Evolutionary conservation across 2,113 vertebrate genomes (phyloP).

Genomic region (Gobius niger): DNA sequence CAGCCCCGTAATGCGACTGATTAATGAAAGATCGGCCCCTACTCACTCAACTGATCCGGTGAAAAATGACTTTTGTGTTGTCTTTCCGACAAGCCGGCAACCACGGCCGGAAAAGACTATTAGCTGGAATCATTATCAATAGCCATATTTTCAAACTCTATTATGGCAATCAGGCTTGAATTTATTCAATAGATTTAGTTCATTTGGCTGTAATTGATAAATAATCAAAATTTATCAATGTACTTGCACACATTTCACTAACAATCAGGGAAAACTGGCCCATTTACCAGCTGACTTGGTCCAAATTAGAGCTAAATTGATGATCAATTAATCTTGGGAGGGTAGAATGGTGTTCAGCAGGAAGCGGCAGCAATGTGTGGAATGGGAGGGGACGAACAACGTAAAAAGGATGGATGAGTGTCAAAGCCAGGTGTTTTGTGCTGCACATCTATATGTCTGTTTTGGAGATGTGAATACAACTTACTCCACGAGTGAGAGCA

Average conservation of each 20-base stretch:
- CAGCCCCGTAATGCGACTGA: constrained; percentile 98
- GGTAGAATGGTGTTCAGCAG: constrained; percentile 95
- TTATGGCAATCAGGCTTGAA: constrained; percentile 99
- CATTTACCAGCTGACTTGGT: constrained; percentile 99
- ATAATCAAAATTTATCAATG: constrained; percentile 99
- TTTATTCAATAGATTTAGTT: constrained; percentile 99
- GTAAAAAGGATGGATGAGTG: constrained; percentile 96
- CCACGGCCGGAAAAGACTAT: constrained; percentile 99
- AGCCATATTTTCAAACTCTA: constrained; percentile 99
- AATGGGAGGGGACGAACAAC: constrained; percentile 73
- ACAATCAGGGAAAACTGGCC: constrained; percentile 99
- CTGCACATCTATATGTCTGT: constrained; percentile 36
- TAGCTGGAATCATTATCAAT: constrained; percentile 99
- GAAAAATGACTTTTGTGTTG: constrained; percentile 99
- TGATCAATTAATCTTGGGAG: constrained; percentile 99
- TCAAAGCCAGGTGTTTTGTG: constrained; percentile 86
- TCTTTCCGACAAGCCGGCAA: constrained; percentile 96
- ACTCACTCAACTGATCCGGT: constrained; percentile 94
- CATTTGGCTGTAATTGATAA: constrained; percentile 99
- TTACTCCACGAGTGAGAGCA: constrained; percentile 17
- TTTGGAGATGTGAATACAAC: constrained; percentile 1
- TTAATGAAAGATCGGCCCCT: constrained; percentile 98
- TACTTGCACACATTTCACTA: constrained; percentile 99
- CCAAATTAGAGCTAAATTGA: constrained; percentile 99
- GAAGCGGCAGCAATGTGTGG: constrained; percentile 83